phyloP scores from a whole-genome alignment of 1,140 invertebrate species.

The Galendromus occidentalis region DNA sequence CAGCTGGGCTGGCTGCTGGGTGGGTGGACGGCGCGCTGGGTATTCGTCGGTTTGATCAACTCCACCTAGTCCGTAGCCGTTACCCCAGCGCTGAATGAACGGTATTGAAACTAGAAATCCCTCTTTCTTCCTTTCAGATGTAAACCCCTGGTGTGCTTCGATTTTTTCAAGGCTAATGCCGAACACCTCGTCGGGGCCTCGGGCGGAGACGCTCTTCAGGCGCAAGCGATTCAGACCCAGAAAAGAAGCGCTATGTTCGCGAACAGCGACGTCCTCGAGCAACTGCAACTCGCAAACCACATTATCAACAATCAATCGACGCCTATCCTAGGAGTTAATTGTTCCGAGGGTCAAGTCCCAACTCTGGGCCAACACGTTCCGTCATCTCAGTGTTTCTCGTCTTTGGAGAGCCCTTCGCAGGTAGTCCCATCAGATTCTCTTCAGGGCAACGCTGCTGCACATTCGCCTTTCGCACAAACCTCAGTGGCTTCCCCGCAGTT shows the following conservation, averaged over 20 bases:
- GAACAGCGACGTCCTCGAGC: neutral
- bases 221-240: neutral
- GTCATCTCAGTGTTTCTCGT: neutral
- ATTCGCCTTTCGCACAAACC: neutral
- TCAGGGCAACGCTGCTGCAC: neutral
- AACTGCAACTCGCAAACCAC: neutral
- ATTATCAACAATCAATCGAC: neutral
- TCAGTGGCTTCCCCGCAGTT: neutral
- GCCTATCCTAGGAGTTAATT: neutral
- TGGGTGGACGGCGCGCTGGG: too few species aligned
- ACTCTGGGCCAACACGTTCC: neutral
- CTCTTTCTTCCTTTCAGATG: neutral
- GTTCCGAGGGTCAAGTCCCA: neutral
- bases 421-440: neutral
- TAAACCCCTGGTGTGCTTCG: slow-evolving; percentile 1
- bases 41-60: too few species aligned
- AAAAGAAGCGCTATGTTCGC: neutral
- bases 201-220: neutral
- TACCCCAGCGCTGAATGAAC: neutral
- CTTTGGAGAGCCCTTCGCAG: neutral
- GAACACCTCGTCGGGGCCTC: neutral
- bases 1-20: too few species aligned
- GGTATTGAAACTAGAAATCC: neutral
- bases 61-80: neutral
- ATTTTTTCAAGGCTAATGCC: neutral